Evolutionary conservation across 1,140 invertebrate genomes (phyloP).

Genomic region (Piezodorus guildinii): DNA sequence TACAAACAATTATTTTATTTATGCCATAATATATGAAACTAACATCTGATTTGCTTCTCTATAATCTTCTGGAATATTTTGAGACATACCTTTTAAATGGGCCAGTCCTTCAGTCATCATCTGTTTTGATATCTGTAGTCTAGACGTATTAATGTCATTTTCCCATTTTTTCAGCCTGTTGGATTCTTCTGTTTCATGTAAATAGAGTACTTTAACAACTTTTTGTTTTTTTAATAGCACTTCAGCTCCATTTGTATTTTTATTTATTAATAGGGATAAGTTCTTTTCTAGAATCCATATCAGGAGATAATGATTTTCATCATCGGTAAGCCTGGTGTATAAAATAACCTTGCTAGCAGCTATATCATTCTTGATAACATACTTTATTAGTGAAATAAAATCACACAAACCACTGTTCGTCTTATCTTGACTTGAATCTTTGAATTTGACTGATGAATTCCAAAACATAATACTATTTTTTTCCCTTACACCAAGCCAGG

Average conservation of each 20-base stretch:
- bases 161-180: not conserved
- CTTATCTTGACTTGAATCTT: not conserved
- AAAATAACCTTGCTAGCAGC: constrained; percentile 8
- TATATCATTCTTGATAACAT: not conserved
- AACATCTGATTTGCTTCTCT: not conserved
- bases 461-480: not conserved
- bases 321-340: not conserved
- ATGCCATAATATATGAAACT: constrained; percentile 3
- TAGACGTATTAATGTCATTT: not conserved
- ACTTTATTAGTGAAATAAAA: constrained; percentile 1
- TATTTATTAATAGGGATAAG: not conserved
- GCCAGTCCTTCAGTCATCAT: constrained; percentile 5
- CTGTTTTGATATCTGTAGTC: not conserved
- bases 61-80: not conserved
- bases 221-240: not conserved
- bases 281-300: constrained; percentile 15
- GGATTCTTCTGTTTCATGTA: not conserved
- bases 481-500: constrained; percentile 1
- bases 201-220: not conserved
- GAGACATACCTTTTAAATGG: not conserved
- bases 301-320: not conserved
- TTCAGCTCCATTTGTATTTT: not conserved
- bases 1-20: constrained; percentile 8
- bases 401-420: not conserved
- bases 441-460: constrained; percentile 9